These are phyloP conservation scores for Leptopilina boulardi DNA, from an alignment of 1,140 invertebrate species.

Conservation along the genomic window DNA sequence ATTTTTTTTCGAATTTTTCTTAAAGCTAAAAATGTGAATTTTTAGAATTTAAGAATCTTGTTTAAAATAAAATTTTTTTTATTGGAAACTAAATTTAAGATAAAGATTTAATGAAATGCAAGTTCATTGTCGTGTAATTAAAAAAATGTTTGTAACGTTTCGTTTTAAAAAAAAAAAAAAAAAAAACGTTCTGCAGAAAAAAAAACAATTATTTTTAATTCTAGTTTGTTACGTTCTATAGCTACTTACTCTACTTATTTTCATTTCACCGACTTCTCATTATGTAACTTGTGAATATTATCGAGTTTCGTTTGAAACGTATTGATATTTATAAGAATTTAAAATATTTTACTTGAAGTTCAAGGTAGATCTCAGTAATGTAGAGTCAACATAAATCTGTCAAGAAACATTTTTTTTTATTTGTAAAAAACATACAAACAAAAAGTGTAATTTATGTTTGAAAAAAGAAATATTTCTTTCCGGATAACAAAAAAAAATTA, in stretches of 20 bases:
- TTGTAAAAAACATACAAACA: background rate
- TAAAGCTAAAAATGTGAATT: too few relatives aligned
- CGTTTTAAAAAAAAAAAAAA: background rate
- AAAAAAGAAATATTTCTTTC: too few relatives aligned
- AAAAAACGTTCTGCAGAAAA: background rate
- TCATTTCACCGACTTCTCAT: slow-evolving; percentile 15
- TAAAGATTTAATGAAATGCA: too few relatives aligned
- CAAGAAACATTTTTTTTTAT: background rate
- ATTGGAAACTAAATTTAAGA: too few relatives aligned
- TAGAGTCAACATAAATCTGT: background rate
- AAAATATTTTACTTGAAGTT: background rate
- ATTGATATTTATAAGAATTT: background rate
- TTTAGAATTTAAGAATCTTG: too few relatives aligned
- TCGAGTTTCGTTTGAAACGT: slow-evolving; percentile 4
- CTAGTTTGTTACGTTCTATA: background rate
- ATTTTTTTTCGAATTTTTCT: too few relatives aligned
- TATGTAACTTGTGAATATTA: slow-evolving; percentile 19
- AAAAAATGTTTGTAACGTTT: background rate
- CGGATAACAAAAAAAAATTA: too few relatives aligned
- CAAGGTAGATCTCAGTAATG: background rate
- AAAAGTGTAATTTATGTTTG: too few relatives aligned
- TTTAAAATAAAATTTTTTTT: too few relatives aligned
- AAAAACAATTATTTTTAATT: slow-evolving; percentile 27
- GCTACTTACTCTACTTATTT: slow-evolving; percentile 26
- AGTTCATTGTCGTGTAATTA: background rate